A percentile compares a stretch with the other conserved stretches of the same genome.
Conservation (phyloP, 2,113 vertebrate species). For the Charadrius vociferus region DNA sequence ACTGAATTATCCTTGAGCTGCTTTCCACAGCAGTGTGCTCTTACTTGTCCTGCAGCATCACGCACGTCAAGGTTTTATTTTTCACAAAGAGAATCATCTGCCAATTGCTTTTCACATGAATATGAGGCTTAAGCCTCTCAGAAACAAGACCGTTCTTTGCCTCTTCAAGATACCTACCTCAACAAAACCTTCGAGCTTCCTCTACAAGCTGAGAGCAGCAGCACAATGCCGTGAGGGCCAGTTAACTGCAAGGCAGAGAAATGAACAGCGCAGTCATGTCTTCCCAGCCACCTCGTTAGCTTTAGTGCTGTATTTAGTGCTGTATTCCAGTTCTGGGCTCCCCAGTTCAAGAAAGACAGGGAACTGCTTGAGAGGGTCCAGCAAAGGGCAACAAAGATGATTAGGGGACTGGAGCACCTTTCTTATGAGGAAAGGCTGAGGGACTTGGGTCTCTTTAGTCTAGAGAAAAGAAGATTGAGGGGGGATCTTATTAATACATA, state of each 20-base stretch:
- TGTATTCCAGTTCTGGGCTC: too few relatives aligned
- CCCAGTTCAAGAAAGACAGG: too few relatives aligned
- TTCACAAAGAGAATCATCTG: too few relatives aligned
- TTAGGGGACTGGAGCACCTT: too few relatives aligned
- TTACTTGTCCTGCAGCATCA: too few relatives aligned
- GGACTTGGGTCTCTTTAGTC: too few relatives aligned
- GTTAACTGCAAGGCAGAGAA: background rate
- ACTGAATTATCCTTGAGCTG: background rate
- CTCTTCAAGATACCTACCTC: background rate
- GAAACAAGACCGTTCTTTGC: background rate
- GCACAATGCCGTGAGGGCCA: background rate
- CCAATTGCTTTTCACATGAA: background rate
- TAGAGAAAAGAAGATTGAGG: too few relatives aligned
- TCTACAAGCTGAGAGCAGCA: background rate
- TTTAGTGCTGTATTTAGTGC: background rate
- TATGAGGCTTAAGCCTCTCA: background rate
- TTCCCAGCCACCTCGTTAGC: rapidly evolving
- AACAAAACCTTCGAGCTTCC: too few relatives aligned
- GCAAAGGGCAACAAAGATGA: too few relatives aligned
- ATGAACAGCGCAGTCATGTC: rapidly evolving
- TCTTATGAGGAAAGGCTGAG: too few relatives aligned
- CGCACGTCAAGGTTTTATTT: background rate
- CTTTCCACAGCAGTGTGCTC: background rate
- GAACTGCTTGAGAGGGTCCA: too few relatives aligned
- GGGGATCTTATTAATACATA: too few relatives aligned